These are phyloP conservation scores for Scalopus aquaticus DNA, from an alignment of 2,113 vertebrate genomes.

Conservation along the genomic window DNA sequence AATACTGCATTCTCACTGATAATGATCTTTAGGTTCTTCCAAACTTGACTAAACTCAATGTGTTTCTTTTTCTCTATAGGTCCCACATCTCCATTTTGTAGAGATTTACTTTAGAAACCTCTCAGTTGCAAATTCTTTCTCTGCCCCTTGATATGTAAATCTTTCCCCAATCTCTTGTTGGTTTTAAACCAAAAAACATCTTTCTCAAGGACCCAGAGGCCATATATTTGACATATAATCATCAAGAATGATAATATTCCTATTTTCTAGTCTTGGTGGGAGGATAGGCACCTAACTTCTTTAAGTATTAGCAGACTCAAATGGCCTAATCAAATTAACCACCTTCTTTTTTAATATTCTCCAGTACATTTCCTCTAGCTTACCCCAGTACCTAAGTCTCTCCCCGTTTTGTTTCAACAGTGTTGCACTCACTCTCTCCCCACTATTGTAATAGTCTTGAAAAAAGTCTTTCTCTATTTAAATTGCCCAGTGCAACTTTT, in stretches of 20 bases:
- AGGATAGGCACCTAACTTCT: neutral
- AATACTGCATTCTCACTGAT: neutral
- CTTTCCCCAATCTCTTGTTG: neutral
- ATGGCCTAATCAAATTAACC: neutral
- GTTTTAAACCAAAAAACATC: neutral
- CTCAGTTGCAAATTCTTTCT: constrained; percentile 5
- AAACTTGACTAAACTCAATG: neutral
- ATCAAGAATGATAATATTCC: neutral
- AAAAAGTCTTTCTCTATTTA: neutral
- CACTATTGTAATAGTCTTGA: neutral
- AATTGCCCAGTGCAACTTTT: neutral
- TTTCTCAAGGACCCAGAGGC: neutral
- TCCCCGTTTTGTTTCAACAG: neutral
- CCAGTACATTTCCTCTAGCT: neutral
- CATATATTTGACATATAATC: neutral
- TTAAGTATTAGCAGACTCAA: neutral
- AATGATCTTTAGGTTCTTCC: neutral
- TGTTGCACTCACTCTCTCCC: neutral
- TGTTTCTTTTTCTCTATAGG: neutral
- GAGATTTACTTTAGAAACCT: neutral
- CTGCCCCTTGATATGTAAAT: neutral
- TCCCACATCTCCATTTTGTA: neutral
- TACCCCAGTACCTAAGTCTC: neutral
- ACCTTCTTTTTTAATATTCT: neutral
- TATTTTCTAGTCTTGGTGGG: neutral